Evolutionary conservation across 1,140 invertebrate genomes (phyloP).

Genomic region (Drosophila busckii): DNA sequence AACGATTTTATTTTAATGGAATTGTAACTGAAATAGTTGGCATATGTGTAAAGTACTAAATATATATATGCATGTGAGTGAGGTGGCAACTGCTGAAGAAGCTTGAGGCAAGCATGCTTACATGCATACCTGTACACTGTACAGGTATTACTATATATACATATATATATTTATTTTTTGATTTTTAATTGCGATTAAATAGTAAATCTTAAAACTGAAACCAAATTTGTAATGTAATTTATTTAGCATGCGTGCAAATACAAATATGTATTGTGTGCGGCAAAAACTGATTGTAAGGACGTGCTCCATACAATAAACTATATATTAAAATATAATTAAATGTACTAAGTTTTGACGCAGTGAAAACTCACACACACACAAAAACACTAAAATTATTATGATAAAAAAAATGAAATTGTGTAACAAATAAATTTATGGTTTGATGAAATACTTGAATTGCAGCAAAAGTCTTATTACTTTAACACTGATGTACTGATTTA

Average conservation of each 20-base stretch:
- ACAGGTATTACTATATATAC: constrained; percentile 12
- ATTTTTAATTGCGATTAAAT: constrained; percentile 40
- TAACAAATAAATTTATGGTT: constrained; percentile 33
- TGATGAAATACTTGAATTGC: constrained; percentile 13
- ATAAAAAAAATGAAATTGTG: constrained; percentile 6
- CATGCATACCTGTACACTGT: too few species aligned
- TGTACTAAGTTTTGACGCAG: constrained; percentile 24
- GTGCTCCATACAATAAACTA: constrained; percentile 29
- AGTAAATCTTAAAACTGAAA: constrained; percentile 49
- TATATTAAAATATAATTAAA: constrained; percentile 10
- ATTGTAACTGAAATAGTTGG: too few species aligned
- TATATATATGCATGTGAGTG: constrained; percentile 24
- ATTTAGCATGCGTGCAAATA: constrained; percentile 54
- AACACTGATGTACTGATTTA: too few species aligned
- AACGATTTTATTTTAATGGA: too few species aligned
- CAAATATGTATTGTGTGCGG: constrained; percentile 48
- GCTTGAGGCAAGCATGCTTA: too few species aligned
- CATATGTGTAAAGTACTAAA: constrained; percentile 27
- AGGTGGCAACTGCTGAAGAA: too few species aligned
- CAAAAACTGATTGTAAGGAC: constrained; percentile 51
- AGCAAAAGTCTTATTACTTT: neutral
- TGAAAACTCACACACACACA: constrained; percentile 6
- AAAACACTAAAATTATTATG: constrained; percentile 4
- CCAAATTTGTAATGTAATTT: constrained; percentile 68
- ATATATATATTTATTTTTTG: constrained; percentile 16